These are phyloP conservation scores for Suncus etruscus DNA, from an alignment of 2,113 vertebrate species.

Conservation along the genomic window DNA sequence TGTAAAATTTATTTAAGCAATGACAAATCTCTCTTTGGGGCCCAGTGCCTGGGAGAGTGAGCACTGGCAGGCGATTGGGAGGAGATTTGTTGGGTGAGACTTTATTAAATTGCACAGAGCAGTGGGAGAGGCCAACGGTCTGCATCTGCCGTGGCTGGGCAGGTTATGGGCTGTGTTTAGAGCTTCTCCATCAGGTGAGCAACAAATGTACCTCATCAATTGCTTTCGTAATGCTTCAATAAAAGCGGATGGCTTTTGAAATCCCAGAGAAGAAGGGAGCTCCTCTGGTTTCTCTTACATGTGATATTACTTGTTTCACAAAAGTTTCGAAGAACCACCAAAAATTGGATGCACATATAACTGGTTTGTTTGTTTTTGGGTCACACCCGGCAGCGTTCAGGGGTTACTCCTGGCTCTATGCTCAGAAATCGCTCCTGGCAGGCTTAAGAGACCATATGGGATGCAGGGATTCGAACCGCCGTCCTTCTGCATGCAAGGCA, in stretches of 20 bases:
- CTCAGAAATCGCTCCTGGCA: too few relatives aligned
- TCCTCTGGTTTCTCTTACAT: conserved; percentile 76
- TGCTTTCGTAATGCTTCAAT: conserved; percentile 78
- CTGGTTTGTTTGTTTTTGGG: too few relatives aligned
- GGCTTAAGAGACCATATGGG: too few relatives aligned
- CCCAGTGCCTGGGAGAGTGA: conserved; percentile 74
- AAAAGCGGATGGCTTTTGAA: conserved; percentile 83
- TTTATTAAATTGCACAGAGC: conserved; percentile 83
- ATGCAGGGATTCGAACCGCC: too few relatives aligned
- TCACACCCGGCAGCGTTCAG: too few relatives aligned
- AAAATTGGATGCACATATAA: conserved; percentile 8
- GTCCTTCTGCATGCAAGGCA: too few relatives aligned
- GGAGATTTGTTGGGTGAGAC: conserved; percentile 84
- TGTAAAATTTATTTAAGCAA: conserved; percentile 88
- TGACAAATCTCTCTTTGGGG: conserved; percentile 85
- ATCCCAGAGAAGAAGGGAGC: conserved; percentile 70
- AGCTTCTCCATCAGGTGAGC: conserved; percentile 85
- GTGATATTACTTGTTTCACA: conserved; percentile 74
- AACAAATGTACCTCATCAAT: conserved; percentile 76
- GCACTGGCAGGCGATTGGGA: conserved; percentile 71
- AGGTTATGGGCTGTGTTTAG: conserved; percentile 82
- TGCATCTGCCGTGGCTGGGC: conserved; percentile 73
- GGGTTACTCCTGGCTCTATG: too few relatives aligned
- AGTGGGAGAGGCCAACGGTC: conserved; percentile 69
- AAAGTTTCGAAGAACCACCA: conserved; percentile 13